phyloP scores from a whole-genome alignment of 2,797 vertebrate species.

The Molossus molossus region DNA sequence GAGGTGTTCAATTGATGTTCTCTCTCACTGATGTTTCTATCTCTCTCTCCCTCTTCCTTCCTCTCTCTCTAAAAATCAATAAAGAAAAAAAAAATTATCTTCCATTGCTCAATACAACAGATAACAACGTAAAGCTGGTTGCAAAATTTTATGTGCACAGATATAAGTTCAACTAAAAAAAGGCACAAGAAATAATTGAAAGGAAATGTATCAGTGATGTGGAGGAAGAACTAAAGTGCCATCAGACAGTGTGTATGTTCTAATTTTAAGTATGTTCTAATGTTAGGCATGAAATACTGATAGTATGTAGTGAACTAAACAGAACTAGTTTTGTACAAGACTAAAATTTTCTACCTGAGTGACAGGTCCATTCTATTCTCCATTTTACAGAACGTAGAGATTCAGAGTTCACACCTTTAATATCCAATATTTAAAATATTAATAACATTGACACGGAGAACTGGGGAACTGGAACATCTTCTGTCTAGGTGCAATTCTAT shows the following conservation, averaged over 20 bases:
- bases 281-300: not conserved
- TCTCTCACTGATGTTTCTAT: no score
- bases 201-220: not conserved
- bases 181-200: not conserved
- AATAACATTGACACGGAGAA: not conserved
- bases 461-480: not conserved
- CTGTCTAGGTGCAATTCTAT: not conserved
- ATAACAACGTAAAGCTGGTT: not conserved
- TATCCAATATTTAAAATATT: not conserved
- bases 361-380: not conserved
- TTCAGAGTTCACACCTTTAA: conserved; percentile 1
- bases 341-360: not conserved
- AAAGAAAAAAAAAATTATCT: not conserved
- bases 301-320: conserved; percentile 8
- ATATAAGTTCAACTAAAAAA: not conserved
- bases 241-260: not conserved
- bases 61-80: no score
- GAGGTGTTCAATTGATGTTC: no score
- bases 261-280: not conserved
- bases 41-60: no score
- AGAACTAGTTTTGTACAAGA: conserved; percentile 24
- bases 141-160: not conserved
- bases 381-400: not conserved
- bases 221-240: not conserved
- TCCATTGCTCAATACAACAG: not conserved